These are phyloP conservation scores for Trichacis sp. DNA, from an alignment of 2,888 invertebrate species.

Conservation along the genomic window DNA sequence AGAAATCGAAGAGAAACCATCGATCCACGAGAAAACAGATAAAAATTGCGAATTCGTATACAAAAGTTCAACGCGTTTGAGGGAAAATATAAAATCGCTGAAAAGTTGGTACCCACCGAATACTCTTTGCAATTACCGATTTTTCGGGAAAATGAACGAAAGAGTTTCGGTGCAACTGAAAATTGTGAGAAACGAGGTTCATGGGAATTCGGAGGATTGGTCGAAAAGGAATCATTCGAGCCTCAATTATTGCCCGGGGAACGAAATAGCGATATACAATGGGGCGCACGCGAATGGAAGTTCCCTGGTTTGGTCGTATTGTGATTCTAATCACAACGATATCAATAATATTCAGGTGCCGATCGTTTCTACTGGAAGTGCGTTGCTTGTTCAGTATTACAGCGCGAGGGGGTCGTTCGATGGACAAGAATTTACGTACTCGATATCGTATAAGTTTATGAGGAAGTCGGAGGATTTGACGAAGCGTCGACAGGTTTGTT, in stretches of 20 bases:
- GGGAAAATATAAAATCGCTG: conserved; percentile 52
- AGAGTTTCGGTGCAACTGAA: conserved; percentile 54
- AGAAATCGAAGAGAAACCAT: conserved; percentile 42
- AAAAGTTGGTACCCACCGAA: conserved; percentile 58
- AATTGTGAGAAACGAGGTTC: conserved; percentile 48
- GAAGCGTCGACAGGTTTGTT: conserved; percentile 41
- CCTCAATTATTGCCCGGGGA: conserved; percentile 54
- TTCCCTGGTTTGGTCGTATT: conserved; percentile 58
- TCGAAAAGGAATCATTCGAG: conserved; percentile 42
- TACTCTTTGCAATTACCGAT: conserved; percentile 56
- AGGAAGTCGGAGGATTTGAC: conserved; percentile 48
- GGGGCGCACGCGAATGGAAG: conserved; percentile 52
- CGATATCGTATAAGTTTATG: conserved; percentile 56
- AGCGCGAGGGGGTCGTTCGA: conserved; percentile 58
- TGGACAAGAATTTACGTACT: conserved; percentile 60
- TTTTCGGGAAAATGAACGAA: conserved; percentile 51
- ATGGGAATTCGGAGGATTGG: conserved; percentile 30
- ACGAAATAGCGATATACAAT: conserved; percentile 59
- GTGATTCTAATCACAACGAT: conserved; percentile 56
- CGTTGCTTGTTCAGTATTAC: conserved; percentile 57
- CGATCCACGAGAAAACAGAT: conserved; percentile 34
- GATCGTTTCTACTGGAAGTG: conserved; percentile 54
- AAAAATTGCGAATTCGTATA: conserved; percentile 53
- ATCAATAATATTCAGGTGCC: conserved; percentile 61
- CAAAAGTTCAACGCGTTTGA: conserved; percentile 48